Base-by-base conservation (phyloP, 2,888 invertebrate genomes). In the Dasysyrphus tricinctus region DNA sequence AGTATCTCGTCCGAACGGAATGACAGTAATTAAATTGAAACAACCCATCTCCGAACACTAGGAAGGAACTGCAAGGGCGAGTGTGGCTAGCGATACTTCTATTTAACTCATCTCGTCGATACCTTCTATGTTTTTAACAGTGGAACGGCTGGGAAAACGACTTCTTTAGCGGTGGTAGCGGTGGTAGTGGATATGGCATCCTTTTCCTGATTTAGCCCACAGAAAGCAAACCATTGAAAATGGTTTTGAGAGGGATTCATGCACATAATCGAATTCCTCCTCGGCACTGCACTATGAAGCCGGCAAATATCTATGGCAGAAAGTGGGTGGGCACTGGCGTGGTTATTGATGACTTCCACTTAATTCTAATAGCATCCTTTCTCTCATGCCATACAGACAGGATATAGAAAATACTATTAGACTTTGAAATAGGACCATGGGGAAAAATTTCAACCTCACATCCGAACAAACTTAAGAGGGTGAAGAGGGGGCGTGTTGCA, bases 11-110 rank as follows among this genome's bases (percentile, higher is more conserved):
- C 57, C 65, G 34, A 80, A 79, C 65, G 80, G 76, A 65, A 80
- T 69, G 84, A 76, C 76, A 84, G 80, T 84, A 75, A 84, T 84
- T 84, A 84, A 84, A 84, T 80, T 72, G 75, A 75, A 72, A 80
- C 80, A 59, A 72, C 65, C 69, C 57, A 56, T 56, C 67, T 69
- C 51, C 24, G 24, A 39, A 24, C 24, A 24, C 24, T 24, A 24
- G 54, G n/a, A n/a, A n/a, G n/a, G 12, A 69, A 14, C 24, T 42
- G 24, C 11, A 24, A 39, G n/a, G n/a, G 16, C 51, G 16, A 39
- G 14, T 39, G 69, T 54, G 69, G 39, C 51, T n/a, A 54, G 69
- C 39, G 54, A 67, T 49, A 61, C 37, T 61, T 61, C 73, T 49
- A 49, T 59, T 78, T 63, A 42, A 39, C 70, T 61, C 44, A 78